These are phyloP conservation scores for Lithobates sylvaticus DNA, from an alignment of 2,797 vertebrate genomes.

Conservation along the genomic window DNA sequence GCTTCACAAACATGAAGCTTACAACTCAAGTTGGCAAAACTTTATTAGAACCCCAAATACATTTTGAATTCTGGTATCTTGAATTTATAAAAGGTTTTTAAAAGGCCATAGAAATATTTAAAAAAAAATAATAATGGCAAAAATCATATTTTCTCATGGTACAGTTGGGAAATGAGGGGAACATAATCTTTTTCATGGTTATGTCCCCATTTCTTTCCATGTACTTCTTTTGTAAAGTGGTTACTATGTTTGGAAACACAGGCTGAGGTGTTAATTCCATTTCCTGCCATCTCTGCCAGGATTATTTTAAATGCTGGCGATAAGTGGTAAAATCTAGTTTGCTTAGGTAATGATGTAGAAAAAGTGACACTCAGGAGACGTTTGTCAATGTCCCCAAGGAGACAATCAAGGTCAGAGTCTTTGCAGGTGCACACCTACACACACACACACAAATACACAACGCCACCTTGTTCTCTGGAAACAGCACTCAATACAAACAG, in stretches of 20 bases:
- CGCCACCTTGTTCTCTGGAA: neutral
- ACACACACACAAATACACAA: no score
- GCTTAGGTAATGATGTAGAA: slow-evolving; percentile 14
- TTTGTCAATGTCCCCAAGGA: slow-evolving; percentile 5
- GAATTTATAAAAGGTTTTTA: neutral
- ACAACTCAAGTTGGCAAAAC: no score
- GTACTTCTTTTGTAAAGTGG: neutral
- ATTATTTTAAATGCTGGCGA: neutral
- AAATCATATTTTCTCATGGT: neutral
- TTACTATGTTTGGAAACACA: neutral
- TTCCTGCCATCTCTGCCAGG: neutral
- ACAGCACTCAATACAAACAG: neutral
- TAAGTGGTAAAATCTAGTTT: slow-evolving; percentile 10
- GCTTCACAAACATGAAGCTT: no score
- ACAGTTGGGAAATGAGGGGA: neutral
- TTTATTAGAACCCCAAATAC: no score
- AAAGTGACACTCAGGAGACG: neutral
- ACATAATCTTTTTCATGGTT: neutral
- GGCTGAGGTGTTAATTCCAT: neutral
- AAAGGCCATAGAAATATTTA: no score
- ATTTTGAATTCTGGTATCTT: no score
- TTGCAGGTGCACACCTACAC: neutral
- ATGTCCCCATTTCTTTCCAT: neutral
- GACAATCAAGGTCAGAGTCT: neutral
- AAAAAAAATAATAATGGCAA: neutral